phyloP scores from a whole-genome alignment of 1,140 invertebrate genomes.

The Lepidostoma basale region DNA sequence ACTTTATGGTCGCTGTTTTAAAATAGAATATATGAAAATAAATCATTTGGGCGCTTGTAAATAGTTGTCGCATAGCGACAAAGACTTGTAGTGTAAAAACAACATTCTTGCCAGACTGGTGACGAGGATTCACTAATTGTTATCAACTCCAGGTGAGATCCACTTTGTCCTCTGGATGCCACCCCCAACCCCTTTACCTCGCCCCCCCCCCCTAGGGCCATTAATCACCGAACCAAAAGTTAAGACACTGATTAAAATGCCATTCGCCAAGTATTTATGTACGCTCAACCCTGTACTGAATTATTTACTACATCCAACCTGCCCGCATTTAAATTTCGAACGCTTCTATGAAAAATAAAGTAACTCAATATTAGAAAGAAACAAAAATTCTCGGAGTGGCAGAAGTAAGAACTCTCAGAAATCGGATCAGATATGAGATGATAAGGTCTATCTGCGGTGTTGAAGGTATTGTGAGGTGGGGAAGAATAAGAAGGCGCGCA shows the following conservation, averaged over 20 bases:
- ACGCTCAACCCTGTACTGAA: slow-evolving; percentile 45
- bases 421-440: too few relatives aligned
- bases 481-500: too few relatives aligned
- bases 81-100: background rate
- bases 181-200: background rate
- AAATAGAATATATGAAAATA: too few relatives aligned
- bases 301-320: slow-evolving; percentile 46
- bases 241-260: slow-evolving; percentile 65
- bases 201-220: slow-evolving; percentile 45
- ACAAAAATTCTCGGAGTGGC: too few relatives aligned
- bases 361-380: too few relatives aligned
- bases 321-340: slow-evolving; percentile 46
- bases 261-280: slow-evolving; percentile 60
- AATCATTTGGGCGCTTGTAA: too few relatives aligned
- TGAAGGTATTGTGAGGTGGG: too few relatives aligned
- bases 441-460: too few relatives aligned
- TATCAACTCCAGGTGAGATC: slow-evolving; percentile 20
- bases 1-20: too few relatives aligned
- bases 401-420: too few relatives aligned
- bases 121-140: slow-evolving; percentile 33
- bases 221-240: slow-evolving; percentile 61
- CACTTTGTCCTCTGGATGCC: slow-evolving; percentile 36
- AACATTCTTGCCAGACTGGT: slow-evolving; percentile 23
- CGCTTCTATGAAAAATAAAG: too few relatives aligned
- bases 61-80: too few relatives aligned